A percentile compares a stretch with the other conserved stretches of the same genome.
Evolutionary conservation across 92 coral and sea anemone species (phyloP).

Genomic region (Galaxea fascicularis): DNA sequence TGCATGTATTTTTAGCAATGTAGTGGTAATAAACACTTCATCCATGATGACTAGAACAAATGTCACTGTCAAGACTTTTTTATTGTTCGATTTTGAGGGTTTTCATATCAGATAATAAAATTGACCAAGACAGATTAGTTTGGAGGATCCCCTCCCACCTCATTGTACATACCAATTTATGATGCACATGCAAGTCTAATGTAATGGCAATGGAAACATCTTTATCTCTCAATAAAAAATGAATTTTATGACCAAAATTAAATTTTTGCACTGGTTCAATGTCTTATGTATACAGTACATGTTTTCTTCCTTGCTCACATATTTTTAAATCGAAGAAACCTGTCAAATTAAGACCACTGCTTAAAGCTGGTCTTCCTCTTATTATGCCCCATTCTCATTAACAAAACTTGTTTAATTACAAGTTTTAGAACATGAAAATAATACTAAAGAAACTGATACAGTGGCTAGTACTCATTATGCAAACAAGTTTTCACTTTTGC

Average conservation of each 20-base stretch:
- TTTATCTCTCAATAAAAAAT: no score
- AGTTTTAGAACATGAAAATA: constrained; percentile 1
- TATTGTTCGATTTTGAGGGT: not conserved
- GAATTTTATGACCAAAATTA: no score
- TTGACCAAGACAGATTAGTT: constrained; percentile 1
- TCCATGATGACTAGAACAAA: not conserved
- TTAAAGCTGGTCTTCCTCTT: not conserved
- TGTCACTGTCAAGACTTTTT: not conserved
- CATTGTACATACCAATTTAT: not conserved
- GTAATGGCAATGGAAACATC: not conserved
- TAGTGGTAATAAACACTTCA: not conserved
- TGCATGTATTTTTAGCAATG: not conserved
- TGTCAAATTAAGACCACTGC: constrained; percentile 6
- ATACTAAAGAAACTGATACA: constrained; percentile 1
- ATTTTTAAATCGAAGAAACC: not conserved
- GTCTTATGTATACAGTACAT: not conserved
- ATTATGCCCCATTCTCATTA: not conserved
- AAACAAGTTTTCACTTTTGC: constrained; percentile 14
- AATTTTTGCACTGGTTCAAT: no score
- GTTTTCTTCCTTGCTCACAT: not conserved
- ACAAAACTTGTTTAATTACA: not conserved
- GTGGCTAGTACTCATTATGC: constrained; percentile 12
- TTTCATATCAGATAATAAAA: not conserved
- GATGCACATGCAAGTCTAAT: not conserved
- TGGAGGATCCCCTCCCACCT: not conserved